phyloP scores from a whole-genome alignment of 2,113 vertebrate species.

The Sceloporus tristichus region DNA sequence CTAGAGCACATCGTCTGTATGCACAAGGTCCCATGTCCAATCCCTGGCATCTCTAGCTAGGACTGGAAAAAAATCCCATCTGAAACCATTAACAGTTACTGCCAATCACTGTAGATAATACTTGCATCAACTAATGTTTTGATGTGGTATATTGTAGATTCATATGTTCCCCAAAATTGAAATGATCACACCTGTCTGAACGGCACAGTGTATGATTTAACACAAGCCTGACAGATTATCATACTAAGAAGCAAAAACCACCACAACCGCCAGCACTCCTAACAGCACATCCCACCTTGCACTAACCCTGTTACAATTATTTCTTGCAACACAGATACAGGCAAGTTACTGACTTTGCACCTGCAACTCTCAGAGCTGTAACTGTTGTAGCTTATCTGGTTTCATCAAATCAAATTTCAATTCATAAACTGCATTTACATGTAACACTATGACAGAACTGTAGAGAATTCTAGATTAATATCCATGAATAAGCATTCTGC shows the following conservation, averaged over 20 bases:
- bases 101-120: not conserved
- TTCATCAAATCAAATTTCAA: not conserved
- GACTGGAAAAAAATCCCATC: not conserved
- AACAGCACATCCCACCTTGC: not conserved
- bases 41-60: not conserved
- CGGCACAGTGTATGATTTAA: not conserved
- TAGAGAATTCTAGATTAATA: not conserved
- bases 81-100: not conserved
- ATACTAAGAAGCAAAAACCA: not conserved
- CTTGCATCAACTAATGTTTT: not conserved
- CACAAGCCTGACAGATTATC: not conserved
- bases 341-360: not conserved
- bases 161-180: too few species aligned
- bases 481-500: not conserved
- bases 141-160: too few species aligned
- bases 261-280: not conserved
- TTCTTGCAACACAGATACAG: not conserved
- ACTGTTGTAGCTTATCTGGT: not conserved
- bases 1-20: not conserved
- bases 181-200: too few species aligned
- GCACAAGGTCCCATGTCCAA: not conserved
- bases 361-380: not conserved
- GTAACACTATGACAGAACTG: not conserved
- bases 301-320: not conserved
- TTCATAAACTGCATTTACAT: not conserved